Conservation (phyloP, 2,797 vertebrate genomes). For the Crypturellus tataupa region DNA sequence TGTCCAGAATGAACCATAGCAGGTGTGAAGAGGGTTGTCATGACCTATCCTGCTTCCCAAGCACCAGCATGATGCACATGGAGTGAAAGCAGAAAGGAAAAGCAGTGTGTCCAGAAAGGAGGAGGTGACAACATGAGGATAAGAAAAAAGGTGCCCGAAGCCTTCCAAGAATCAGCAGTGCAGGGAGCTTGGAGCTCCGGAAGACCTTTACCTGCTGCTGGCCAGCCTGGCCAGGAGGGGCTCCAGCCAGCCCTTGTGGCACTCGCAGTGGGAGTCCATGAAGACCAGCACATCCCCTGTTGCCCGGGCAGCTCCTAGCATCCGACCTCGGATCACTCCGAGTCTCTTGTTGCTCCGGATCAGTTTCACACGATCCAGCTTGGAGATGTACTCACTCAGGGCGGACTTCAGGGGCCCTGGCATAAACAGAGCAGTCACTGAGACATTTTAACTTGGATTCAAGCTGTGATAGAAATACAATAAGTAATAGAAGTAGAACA, state of each 20-base stretch:
- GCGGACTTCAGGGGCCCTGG: conserved; percentile 87
- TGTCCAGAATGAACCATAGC: neutral
- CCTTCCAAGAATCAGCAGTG: neutral
- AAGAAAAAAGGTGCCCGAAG: neutral
- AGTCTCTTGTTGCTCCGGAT: conserved; percentile 88
- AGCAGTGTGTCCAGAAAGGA: neutral
- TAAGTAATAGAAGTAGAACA: neutral
- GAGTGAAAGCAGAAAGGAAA: neutral
- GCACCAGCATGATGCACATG: neutral
- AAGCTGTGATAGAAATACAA: neutral
- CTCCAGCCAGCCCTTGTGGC: conserved; percentile 90
- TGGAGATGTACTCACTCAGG: conserved; percentile 87
- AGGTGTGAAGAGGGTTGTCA: neutral
- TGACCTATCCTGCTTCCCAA: neutral
- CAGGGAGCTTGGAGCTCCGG: neutral
- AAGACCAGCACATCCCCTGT: conserved; percentile 88
- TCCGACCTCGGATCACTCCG: conserved; percentile 84
- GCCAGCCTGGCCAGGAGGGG: conserved; percentile 89
- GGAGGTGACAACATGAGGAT: neutral
- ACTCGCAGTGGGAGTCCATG: conserved; percentile 91
- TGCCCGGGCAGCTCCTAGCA: conserved; percentile 87
- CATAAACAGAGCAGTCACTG: conserved; percentile 2
- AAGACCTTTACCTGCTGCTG: conserved; percentile 83
- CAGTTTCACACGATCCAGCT: conserved; percentile 86
- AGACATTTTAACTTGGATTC: neutral